These are phyloP conservation scores for Synergus umbraculus DNA, from an alignment of 2,888 invertebrate genomes.

Conservation along the genomic window DNA sequence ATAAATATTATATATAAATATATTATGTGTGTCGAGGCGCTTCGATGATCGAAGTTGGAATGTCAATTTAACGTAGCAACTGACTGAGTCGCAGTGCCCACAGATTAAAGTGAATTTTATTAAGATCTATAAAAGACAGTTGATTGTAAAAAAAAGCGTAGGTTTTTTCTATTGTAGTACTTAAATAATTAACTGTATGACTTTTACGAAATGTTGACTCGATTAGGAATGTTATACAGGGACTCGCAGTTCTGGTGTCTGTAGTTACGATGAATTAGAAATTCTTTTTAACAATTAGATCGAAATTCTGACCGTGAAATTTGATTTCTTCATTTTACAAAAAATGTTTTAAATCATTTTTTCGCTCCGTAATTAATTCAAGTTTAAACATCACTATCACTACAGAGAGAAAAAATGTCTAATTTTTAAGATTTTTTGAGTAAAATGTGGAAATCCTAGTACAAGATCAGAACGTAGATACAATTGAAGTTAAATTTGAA, in stretches of 20 bases:
- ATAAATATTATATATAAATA: conserved; percentile 42
- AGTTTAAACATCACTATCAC: too few relatives aligned
- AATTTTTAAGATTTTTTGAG: too few relatives aligned
- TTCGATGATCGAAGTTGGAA: conserved; percentile 52
- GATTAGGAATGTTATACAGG: conserved; percentile 31
- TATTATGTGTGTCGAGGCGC: conserved; percentile 27
- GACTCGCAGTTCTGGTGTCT: conserved; percentile 39
- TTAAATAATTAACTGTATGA: conserved; percentile 60
- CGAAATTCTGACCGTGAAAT: too few relatives aligned
- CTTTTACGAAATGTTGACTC: conserved; percentile 43
- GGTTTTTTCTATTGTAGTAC: conserved; percentile 65
- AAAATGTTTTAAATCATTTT: too few relatives aligned
- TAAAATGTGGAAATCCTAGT: too few relatives aligned
- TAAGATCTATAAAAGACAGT: conserved; percentile 52
- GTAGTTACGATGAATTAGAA: not conserved
- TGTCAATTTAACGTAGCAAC: conserved; percentile 66
- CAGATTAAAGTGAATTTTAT: conserved; percentile 42
- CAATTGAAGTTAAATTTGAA: not conserved
- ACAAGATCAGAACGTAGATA: too few relatives aligned
- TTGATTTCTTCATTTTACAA: too few relatives aligned
- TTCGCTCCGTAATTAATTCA: too few relatives aligned
- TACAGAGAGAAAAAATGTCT: too few relatives aligned
- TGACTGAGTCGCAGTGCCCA: conserved; percentile 63
- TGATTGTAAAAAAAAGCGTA: conserved; percentile 54
- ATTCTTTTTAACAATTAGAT: not conserved